Conservation (phyloP, 2,797 vertebrate genomes). For the Astyanax mexicanus region DNA sequence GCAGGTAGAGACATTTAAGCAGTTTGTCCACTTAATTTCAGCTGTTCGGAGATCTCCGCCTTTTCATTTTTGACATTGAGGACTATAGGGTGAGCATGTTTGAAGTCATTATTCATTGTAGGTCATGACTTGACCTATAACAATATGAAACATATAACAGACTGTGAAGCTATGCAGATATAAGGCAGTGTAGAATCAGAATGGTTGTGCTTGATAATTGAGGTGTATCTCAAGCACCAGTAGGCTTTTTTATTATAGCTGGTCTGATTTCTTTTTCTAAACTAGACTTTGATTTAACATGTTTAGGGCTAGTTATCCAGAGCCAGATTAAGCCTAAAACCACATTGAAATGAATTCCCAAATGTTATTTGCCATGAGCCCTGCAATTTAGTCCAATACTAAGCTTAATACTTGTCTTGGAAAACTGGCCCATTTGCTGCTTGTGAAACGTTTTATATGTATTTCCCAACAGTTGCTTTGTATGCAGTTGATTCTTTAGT, state of each 20-base stretch:
- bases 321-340: too few relatives aligned
- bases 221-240: too few relatives aligned
- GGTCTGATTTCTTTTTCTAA: neutral
- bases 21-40: neutral
- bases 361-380: too few relatives aligned
- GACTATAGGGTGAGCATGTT: neutral
- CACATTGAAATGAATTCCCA: too few relatives aligned
- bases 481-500: neutral
- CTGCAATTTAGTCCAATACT: neutral
- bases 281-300: neutral
- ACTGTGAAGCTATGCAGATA: slow-evolving; percentile 21
- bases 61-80: neutral
- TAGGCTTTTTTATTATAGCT: neutral
- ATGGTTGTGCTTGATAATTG: neutral
- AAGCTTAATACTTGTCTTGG: too few relatives aligned
- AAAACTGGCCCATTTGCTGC: neutral
- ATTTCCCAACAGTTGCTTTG: neutral
- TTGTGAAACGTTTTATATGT: neutral
- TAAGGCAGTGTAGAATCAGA: neutral
- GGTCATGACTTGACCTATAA: neutral
- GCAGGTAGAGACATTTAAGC: neutral
- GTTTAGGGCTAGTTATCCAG: neutral
- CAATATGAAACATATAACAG: slow-evolving; percentile 8
- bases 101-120: neutral
- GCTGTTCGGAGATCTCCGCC: neutral